Evolutionary conservation across 1,140 invertebrate species (phyloP).

Genomic region (Hyposmocoma kahamanoa): DNA sequence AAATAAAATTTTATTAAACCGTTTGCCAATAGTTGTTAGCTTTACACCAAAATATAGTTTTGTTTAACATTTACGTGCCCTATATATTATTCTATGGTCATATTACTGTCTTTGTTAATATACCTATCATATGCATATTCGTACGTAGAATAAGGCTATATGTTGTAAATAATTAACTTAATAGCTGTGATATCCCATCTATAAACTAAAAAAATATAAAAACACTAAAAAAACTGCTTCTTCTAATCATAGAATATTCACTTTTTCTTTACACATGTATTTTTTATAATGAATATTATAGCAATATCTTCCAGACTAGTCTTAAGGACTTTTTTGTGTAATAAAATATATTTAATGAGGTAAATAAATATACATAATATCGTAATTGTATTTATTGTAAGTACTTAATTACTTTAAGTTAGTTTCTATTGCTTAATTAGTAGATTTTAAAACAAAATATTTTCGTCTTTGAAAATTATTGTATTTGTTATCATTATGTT

Average conservation of each 20-base stretch:
- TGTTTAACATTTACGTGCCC: slow-evolving; percentile 31
- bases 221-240: background rate
- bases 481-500: slow-evolving; percentile 50
- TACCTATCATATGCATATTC: no score
- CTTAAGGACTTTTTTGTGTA: slow-evolving; percentile 54
- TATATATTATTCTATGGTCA: slow-evolving; percentile 10
- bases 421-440: slow-evolving; percentile 25
- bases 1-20: slow-evolving; percentile 27
- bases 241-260: no score
- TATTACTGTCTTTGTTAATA: no score
- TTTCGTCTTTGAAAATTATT: slow-evolving; percentile 47
- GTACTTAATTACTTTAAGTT: slow-evolving; percentile 40
- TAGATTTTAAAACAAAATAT: slow-evolving; percentile 23
- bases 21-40: slow-evolving; percentile 63
- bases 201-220: slow-evolving; percentile 5
- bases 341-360: slow-evolving; percentile 41
- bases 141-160: no score
- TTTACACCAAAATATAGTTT: slow-evolving; percentile 66
- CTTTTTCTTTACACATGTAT: background rate
- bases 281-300: slow-evolving; percentile 19
- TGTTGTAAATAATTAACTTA: slow-evolving; percentile 39
- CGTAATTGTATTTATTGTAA: slow-evolving; percentile 63
- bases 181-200: slow-evolving; percentile 66
- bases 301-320: slow-evolving; percentile 66
- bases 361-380: slow-evolving; percentile 34